These are phyloP conservation scores for Halyomorpha halys DNA, from an alignment of 1,140 invertebrate species.

Conservation along the genomic window DNA sequence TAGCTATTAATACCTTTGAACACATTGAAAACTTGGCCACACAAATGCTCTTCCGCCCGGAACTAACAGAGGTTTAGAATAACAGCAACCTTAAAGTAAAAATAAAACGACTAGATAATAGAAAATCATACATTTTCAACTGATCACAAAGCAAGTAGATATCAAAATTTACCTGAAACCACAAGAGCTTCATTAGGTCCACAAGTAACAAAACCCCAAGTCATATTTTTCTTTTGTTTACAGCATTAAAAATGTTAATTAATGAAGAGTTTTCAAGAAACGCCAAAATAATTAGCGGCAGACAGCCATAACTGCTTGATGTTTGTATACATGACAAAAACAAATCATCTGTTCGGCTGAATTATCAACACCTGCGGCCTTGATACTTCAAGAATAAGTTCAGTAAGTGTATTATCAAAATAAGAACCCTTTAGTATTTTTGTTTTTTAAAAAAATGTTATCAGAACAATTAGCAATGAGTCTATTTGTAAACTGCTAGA, in stretches of 20 bases:
- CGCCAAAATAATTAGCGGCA: conserved; percentile 1
- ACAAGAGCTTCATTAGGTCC: conserved; percentile 95
- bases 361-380: too few relatives aligned
- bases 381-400: too few relatives aligned
- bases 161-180: conserved; percentile 70
- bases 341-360: too few relatives aligned
- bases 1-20: conserved; percentile 64
- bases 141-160: background rate
- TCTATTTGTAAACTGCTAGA: too few relatives aligned
- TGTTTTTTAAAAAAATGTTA: too few relatives aligned
- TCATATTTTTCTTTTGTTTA: conserved; percentile 44
- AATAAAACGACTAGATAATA: background rate
- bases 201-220: conserved; percentile 91
- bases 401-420: too few relatives aligned
- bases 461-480: too few relatives aligned
- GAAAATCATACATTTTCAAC: background rate
- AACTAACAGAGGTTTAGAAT: conserved; percentile 79
- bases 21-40: conserved; percentile 87
- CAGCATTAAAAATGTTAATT: background rate
- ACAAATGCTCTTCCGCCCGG: conserved; percentile 94
- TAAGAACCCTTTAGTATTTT: too few relatives aligned
- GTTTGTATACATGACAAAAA: conserved; percentile 14
- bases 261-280: background rate
- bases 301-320: conserved; percentile 6
- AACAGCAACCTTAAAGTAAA: conserved; percentile 67